Conservation (phyloP, 2,888 invertebrate species). For the Torymus tubicola region DNA sequence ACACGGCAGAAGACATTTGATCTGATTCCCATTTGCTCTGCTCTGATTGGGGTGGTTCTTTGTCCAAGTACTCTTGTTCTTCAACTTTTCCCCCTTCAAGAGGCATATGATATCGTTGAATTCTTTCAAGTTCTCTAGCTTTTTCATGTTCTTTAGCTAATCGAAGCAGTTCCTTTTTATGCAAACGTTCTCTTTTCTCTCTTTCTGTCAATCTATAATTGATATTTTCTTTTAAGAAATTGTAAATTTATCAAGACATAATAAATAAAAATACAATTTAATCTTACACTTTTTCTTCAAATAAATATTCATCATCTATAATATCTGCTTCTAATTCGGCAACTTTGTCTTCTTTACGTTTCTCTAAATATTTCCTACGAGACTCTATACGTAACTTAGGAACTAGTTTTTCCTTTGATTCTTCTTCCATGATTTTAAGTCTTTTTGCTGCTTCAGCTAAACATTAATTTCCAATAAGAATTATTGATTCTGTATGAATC, state of each 20-base stretch:
- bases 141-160: constrained; percentile 97
- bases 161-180: constrained; percentile 92
- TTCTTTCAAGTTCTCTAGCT: constrained; percentile 94
- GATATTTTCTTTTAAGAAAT: not conserved
- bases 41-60: constrained; percentile 86
- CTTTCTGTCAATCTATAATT: constrained; percentile 86
- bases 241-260: constrained; percentile 18
- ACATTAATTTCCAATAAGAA: not conserved
- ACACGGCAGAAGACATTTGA: constrained; percentile 94
- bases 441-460: constrained; percentile 90
- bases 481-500: not conserved
- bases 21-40: constrained; percentile 98
- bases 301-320: constrained; percentile 96
- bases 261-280: constrained; percentile 17
- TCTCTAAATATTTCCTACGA: constrained; percentile 94
- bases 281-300: constrained; percentile 88
- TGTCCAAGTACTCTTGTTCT: constrained; percentile 84
- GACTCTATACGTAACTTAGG: constrained; percentile 94
- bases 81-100: constrained; percentile 90
- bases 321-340: constrained; percentile 96
- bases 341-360: constrained; percentile 97
- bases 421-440: constrained; percentile 87
- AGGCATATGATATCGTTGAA: constrained; percentile 97
- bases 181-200: constrained; percentile 90
- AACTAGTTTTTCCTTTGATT: constrained; percentile 90